Evolutionary conservation across 2,797 vertebrate species (phyloP).

Genomic region (Buphagus erythrorhynchus): DNA sequence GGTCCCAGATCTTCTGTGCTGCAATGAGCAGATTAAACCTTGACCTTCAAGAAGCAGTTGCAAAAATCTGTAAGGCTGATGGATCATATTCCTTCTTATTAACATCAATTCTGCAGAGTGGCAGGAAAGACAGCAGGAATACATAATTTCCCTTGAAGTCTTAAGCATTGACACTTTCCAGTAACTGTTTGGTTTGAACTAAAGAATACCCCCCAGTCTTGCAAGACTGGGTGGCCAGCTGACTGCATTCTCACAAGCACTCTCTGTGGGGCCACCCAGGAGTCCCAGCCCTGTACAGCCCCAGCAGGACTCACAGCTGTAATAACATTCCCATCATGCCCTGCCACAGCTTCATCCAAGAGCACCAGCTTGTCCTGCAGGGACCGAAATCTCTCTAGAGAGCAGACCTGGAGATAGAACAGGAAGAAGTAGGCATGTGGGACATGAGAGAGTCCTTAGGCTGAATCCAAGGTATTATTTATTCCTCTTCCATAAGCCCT

Average conservation of each 20-base stretch:
- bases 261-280: not conserved
- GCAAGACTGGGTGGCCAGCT: not conserved
- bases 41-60: not conserved
- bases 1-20: not conserved
- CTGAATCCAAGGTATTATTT: not conserved
- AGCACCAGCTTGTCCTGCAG: conserved; percentile 92
- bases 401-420: conserved; percentile 74
- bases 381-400: conserved; percentile 91
- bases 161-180: not conserved
- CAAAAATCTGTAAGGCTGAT: not conserved
- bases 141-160: not conserved
- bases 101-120: not conserved
- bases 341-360: conserved; percentile 86
- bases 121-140: not conserved
- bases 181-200: not conserved
- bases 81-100: not conserved
- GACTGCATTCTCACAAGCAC: not conserved
- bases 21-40: not conserved
- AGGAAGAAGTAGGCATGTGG: not conserved
- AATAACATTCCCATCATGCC: conserved; percentile 93
- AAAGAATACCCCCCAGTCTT: not conserved
- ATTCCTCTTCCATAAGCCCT: not conserved
- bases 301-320: conserved; percentile 83
- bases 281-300: not conserved
- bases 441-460: not conserved